Percentiles rank a stretch among this genome's conserved stretches.
Evolutionary conservation across 2,113 vertebrate species (phyloP).

Genomic region (Peromyscus leucopus): DNA sequence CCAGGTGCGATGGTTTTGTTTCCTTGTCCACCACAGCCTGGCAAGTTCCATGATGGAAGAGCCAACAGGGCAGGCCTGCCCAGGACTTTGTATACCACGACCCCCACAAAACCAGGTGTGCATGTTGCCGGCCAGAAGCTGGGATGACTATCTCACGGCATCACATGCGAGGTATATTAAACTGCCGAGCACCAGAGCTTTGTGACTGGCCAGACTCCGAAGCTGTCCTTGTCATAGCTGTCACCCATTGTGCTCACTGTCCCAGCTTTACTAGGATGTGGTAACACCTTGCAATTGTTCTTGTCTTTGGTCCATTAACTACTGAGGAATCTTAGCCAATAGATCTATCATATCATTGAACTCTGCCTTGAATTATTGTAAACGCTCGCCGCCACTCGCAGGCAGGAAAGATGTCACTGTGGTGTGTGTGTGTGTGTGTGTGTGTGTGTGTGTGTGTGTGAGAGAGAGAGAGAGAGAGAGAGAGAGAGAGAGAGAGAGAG

Average conservation of each 20-base stretch:
- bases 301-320: conserved; percentile 57
- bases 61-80: not conserved
- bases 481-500: too few species aligned
- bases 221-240: not conserved
- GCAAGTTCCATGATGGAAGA: not conserved
- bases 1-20: not conserved
- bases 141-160: not conserved
- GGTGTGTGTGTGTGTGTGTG: too few species aligned
- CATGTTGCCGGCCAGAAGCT: not conserved
- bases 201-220: not conserved
- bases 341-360: not conserved
- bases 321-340: not conserved
- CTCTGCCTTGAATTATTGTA: conserved; percentile 33
- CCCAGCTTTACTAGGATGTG: conserved; percentile 13
- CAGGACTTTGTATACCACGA: not conserved
- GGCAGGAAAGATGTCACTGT: conserved; percentile 15
- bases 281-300: conserved; percentile 49
- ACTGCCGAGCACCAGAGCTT: not conserved
- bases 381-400: not conserved
- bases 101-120: not conserved
- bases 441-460: too few species aligned
- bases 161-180: not conserved
- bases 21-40: not conserved
- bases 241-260: not conserved
- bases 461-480: not conserved